Conservation (phyloP, 2,888 invertebrate species). For the Carabus problematicus region DNA sequence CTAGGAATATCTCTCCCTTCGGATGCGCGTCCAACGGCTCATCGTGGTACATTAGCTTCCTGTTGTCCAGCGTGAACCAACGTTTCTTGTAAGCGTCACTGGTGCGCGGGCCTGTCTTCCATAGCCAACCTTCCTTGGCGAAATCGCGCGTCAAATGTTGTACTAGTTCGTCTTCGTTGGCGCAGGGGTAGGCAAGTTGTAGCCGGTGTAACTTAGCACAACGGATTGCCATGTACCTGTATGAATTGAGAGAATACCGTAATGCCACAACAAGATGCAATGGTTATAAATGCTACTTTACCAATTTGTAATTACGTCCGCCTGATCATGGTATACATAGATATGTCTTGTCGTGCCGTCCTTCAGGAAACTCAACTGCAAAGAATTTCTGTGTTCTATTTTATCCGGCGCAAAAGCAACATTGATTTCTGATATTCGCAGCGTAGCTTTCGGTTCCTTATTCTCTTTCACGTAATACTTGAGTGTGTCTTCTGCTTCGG, state of each 20-base stretch:
- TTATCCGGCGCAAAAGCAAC: constrained; percentile 85
- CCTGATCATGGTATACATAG: constrained; percentile 85
- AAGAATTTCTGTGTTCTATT: constrained; percentile 78
- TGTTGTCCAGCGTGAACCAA: constrained; percentile 88
- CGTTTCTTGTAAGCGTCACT: constrained; percentile 83
- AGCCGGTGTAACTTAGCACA: constrained; percentile 84
- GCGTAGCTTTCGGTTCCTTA: constrained; percentile 82
- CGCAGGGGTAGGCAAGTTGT: constrained; percentile 84
- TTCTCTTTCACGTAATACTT: constrained; percentile 78
- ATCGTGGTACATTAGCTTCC: constrained; percentile 93
- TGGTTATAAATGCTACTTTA: constrained; percentile 52
- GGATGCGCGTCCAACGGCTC: constrained; percentile 87
- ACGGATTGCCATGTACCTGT: constrained; percentile 38
- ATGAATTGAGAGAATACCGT: too few species aligned
- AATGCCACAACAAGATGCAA: too few species aligned
- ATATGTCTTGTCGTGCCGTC: constrained; percentile 87
- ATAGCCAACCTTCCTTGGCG: constrained; percentile 84
- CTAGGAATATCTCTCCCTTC: constrained; percentile 66
- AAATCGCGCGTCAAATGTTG: constrained; percentile 81
- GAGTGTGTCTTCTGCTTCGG: constrained; percentile 80
- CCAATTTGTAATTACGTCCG: constrained; percentile 87
- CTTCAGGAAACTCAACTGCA: constrained; percentile 85
- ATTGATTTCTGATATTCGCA: constrained; percentile 82
- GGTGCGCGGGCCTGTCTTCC: constrained; percentile 85
- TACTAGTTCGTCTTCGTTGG: constrained; percentile 74